phyloP scores from a whole-genome alignment of 2,113 vertebrate genomes.

The Pardalotus punctatus region DNA sequence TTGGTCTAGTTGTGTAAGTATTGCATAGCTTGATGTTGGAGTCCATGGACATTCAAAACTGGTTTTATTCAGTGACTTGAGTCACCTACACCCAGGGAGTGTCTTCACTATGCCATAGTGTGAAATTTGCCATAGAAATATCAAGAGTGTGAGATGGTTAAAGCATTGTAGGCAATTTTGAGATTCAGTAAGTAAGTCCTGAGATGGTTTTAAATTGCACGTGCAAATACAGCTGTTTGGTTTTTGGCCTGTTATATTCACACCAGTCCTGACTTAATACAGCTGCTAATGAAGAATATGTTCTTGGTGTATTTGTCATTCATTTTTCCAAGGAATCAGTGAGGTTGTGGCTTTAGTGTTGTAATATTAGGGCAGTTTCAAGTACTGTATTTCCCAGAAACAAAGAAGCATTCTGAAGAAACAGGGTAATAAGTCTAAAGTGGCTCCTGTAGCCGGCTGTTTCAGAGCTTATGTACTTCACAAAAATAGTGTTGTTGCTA shows the following conservation, averaged over 20 bases:
- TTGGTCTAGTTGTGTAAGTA: background rate
- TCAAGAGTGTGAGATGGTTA: background rate
- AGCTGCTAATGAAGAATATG: background rate
- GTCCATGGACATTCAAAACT: background rate
- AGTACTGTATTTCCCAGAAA: background rate
- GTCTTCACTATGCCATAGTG: background rate
- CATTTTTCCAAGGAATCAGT: background rate
- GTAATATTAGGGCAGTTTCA: background rate
- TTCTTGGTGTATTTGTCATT: background rate
- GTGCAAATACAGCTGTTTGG: background rate
- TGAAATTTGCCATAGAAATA: background rate
- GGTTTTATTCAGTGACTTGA: background rate
- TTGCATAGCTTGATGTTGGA: background rate
- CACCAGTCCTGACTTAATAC: background rate
- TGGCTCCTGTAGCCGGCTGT: background rate
- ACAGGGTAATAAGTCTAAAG: background rate
- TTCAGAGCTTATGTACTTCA: background rate
- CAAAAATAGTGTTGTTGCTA: background rate
- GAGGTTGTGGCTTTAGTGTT: background rate
- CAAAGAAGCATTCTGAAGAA: background rate
- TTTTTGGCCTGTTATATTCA: background rate
- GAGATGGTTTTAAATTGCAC: background rate
- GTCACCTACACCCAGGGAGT: background rate
- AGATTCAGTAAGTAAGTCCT: background rate
- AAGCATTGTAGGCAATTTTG: background rate